These are phyloP conservation scores for Myanophis thanlyinensis DNA, from an alignment of 2,113 vertebrate genomes.

Conservation along the genomic window DNA sequence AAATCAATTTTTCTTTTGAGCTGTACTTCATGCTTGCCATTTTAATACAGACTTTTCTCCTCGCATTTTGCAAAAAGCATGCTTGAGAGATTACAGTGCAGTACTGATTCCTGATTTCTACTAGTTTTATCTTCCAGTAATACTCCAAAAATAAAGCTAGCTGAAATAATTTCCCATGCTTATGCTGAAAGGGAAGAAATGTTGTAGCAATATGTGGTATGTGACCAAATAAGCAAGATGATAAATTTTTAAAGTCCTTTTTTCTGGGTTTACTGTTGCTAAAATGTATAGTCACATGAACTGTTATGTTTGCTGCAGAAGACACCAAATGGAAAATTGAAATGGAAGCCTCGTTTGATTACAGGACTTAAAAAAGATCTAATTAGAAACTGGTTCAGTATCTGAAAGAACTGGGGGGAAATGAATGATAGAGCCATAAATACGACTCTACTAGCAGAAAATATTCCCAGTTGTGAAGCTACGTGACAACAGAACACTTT, in stretches of 20 bases:
- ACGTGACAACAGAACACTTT: slow-evolving; percentile 1
- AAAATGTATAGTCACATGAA: slow-evolving; percentile 42
- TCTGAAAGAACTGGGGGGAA: neutral
- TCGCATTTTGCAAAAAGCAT: neutral
- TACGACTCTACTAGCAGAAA: neutral
- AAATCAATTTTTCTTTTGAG: slow-evolving; percentile 10
- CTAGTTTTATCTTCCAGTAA: neutral
- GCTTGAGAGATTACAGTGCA: neutral
- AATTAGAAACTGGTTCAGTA: slow-evolving; percentile 1
- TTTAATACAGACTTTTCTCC: slow-evolving; percentile 31
- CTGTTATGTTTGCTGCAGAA: slow-evolving; percentile 47
- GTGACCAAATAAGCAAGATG: slow-evolving; percentile 40
- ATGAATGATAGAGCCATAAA: neutral
- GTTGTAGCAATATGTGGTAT: slow-evolving; percentile 48
- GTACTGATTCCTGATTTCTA: neutral
- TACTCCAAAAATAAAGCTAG: slow-evolving; percentile 21
- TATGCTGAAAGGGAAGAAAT: slow-evolving; percentile 21
- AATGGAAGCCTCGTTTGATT: slow-evolving; percentile 2
- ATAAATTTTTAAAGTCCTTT: slow-evolving; percentile 48
- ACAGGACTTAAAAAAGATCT: neutral
- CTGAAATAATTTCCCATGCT: slow-evolving; percentile 36
- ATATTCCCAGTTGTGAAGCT: slow-evolving; percentile 36
- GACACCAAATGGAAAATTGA: slow-evolving; percentile 18
- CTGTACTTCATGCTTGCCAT: slow-evolving; percentile 36
- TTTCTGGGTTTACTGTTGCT: slow-evolving; percentile 49